phyloP scores from a whole-genome alignment of 37 sponge, comb jelly and placozoan species.

The Tethya wilhelma region DNA sequence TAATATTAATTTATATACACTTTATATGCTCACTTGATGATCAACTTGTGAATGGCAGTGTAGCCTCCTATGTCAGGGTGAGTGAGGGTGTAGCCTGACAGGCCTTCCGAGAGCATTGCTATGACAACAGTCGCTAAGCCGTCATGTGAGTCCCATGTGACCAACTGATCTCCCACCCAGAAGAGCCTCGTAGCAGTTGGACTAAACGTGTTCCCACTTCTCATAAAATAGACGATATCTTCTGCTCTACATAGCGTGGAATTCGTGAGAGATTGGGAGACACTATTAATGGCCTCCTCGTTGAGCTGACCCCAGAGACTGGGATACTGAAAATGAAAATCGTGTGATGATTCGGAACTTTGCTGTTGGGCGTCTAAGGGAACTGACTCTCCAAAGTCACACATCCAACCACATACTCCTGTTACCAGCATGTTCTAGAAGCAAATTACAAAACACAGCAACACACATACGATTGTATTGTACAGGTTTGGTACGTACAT shows the following conservation, averaged over 20 bases:
- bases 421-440: constrained; percentile 71
- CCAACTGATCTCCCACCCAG: constrained; percentile 85
- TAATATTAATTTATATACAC: no score
- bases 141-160: constrained; percentile 79
- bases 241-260: constrained; percentile 1
- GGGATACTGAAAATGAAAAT: constrained; percentile 61
- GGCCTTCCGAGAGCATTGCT: constrained; percentile 58
- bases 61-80: constrained; percentile 91
- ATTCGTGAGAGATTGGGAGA: not conserved
- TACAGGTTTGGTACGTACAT: not conserved
- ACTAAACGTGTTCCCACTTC: constrained; percentile 57
- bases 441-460: not conserved
- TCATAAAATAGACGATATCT: constrained; percentile 80
- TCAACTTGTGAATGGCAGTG: constrained; percentile 41
- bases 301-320: constrained; percentile 69
- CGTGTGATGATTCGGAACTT: constrained; percentile 11
- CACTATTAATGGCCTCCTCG: constrained; percentile 49
- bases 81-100: constrained; percentile 65
- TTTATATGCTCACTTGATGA: constrained; percentile 29
- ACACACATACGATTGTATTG: no score
- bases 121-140: constrained; percentile 73
- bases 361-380: constrained; percentile 59
- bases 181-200: constrained; percentile 44
- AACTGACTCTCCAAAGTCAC: constrained; percentile 82
- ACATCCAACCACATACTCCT: constrained; percentile 83